These are phyloP conservation scores for Eustalomyia histrio DNA, from an alignment of 2,888 invertebrate genomes.

Conservation along the genomic window DNA sequence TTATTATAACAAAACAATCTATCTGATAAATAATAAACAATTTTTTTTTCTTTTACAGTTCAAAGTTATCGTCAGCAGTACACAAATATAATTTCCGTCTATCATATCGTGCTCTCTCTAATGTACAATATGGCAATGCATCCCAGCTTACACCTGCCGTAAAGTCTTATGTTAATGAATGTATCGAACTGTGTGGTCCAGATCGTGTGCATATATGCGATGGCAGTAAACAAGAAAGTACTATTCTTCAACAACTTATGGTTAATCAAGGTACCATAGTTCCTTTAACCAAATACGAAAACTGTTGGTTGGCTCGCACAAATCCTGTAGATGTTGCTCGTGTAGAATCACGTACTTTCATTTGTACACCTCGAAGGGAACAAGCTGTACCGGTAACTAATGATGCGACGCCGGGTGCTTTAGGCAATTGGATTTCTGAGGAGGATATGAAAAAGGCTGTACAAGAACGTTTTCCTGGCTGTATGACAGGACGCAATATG, in stretches of 20 bases:
- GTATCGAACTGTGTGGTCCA: conserved; percentile 90
- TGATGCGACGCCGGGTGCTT: conserved; percentile 88
- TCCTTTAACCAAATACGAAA: conserved; percentile 91
- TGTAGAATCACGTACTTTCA: conserved; percentile 97
- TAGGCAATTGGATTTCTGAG: conserved; percentile 97
- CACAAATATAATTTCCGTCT: conserved; percentile 68
- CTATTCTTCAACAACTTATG: conserved; percentile 86
- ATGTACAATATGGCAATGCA: conserved; percentile 79
- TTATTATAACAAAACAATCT: no score
- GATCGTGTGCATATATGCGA: conserved; percentile 94
- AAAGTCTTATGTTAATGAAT: conserved; percentile 87
- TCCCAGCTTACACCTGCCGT: conserved; percentile 80
- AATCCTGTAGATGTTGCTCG: conserved; percentile 99
- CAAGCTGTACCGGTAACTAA: conserved; percentile 91
- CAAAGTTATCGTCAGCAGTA: conserved; percentile 18
- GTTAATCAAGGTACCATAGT: conserved; percentile 89
- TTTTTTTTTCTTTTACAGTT: conserved; percentile 47
- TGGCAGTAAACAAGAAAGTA: conserved; percentile 91
- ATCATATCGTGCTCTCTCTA: conserved; percentile 67
- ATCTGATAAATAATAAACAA: background rate
- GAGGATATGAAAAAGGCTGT: conserved; percentile 89
- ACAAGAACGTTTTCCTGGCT: conserved; percentile 90
- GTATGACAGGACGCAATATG: conserved; percentile 96
- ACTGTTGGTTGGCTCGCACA: conserved; percentile 96
- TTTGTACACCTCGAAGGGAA: conserved; percentile 89